phyloP scores from a whole-genome alignment of 2,113 vertebrate genomes.

The Alosa alosa region DNA sequence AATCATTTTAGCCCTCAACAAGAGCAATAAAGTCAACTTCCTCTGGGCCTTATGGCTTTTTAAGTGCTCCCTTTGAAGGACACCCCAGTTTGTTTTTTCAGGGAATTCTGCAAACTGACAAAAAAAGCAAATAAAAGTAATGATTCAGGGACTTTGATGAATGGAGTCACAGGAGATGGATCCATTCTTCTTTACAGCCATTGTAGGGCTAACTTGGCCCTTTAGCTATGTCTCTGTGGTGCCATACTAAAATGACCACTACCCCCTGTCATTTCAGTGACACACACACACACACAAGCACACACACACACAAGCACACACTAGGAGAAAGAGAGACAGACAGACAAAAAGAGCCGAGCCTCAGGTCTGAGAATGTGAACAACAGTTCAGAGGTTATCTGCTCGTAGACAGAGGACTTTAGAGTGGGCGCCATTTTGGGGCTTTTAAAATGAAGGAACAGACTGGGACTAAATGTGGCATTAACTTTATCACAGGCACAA shows the following conservation, averaged over 20 bases:
- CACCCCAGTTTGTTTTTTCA: constrained; percentile 69
- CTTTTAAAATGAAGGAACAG: constrained; percentile 9
- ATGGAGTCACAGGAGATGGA: constrained; percentile 35
- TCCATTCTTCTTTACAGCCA: constrained; percentile 25
- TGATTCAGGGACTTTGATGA: constrained; percentile 50
- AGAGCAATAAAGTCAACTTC: constrained; percentile 76
- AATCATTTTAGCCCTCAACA: constrained; percentile 75
- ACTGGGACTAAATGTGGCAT: background rate
- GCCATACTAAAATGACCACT: constrained; percentile 18
- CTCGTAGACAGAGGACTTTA: constrained; percentile 3
- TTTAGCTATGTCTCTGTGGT: background rate
- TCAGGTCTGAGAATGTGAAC: constrained; percentile 33
- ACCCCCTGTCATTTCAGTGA: background rate
- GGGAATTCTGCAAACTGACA: constrained; percentile 67
- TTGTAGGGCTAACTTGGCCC: background rate
- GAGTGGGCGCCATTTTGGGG: constrained; percentile 17
- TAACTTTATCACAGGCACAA: constrained; percentile 9
- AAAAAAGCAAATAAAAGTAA: constrained; percentile 74
- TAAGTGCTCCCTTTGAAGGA: constrained; percentile 68
- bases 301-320: background rate
- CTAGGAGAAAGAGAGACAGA: constrained; percentile 18
- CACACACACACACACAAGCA: background rate
- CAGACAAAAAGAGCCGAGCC: constrained; percentile 27
- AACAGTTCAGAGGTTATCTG: constrained; percentile 37
- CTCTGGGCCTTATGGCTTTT: constrained; percentile 70